Percentiles rank a stretch among this genome's conserved stretches.
Conservation (phyloP, 2,113 vertebrate species). For the Puma concolor region DNA sequence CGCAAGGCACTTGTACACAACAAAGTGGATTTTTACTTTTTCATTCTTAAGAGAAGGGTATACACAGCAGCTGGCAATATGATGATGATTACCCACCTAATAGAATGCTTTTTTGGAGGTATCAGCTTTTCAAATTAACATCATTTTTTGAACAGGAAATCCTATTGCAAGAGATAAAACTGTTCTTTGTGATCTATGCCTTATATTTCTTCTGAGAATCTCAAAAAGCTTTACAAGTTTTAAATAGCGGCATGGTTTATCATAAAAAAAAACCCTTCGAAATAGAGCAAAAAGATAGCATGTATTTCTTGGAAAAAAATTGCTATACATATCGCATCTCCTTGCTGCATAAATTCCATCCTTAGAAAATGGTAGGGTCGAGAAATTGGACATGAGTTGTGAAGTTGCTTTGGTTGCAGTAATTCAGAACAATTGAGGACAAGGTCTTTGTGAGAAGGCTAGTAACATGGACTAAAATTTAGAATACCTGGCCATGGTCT, state of each 20-base stretch:
- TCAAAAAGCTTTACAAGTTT: slow-evolving; percentile 33
- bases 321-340: not conserved
- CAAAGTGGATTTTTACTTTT: not conserved
- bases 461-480: not conserved
- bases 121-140: slow-evolving; percentile 37
- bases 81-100: slow-evolving; percentile 14
- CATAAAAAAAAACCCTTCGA: not conserved
- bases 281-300: not conserved
- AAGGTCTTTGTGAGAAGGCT: not conserved
- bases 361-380: not conserved
- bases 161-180: slow-evolving; percentile 62
- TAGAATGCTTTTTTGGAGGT: slow-evolving; percentile 4
- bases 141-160: slow-evolving; percentile 55
- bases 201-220: slow-evolving; percentile 56
- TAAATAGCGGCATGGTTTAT: not conserved
- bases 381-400: not conserved
- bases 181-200: not conserved
- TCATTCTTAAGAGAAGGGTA: not conserved
- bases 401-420: not conserved
- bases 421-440: not conserved
- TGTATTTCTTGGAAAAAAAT: not conserved
- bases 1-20: not conserved
- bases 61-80: not conserved
- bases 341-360: not conserved
- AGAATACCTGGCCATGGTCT: not conserved